phyloP scores from a whole-genome alignment of 2,113 vertebrate genomes.

The Seriola aureovittata region DNA sequence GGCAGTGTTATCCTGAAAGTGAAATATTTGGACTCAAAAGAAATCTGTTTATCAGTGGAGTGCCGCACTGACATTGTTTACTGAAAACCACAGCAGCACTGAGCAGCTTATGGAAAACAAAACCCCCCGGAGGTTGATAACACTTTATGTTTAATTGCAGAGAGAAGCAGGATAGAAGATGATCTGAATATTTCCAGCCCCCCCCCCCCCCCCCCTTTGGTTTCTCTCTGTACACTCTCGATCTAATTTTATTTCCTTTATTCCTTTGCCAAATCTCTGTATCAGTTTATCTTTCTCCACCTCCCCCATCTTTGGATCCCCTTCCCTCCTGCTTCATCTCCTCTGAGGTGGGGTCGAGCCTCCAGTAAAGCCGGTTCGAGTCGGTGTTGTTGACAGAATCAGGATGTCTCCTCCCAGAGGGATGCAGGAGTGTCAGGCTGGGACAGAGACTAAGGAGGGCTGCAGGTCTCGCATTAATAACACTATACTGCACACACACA shows the following conservation, averaged over 20 bases:
- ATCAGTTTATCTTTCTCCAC: conserved; percentile 36
- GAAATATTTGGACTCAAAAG: conserved; percentile 61
- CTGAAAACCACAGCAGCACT: conserved; percentile 31
- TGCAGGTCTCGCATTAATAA: conserved; percentile 57
- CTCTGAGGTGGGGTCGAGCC: conserved; percentile 30
- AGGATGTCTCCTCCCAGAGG: conserved; percentile 68
- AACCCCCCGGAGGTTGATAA: conserved; percentile 28
- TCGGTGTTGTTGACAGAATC: conserved; percentile 68
- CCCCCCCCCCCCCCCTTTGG: neutral
- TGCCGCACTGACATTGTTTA: conserved; percentile 52
- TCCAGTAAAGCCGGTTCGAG: conserved; percentile 35
- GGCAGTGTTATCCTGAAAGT: conserved; percentile 57
- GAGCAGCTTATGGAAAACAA: conserved; percentile 36
- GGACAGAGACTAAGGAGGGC: conserved; percentile 49
- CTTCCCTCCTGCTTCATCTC: conserved; percentile 33
- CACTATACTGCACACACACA: conserved; percentile 19
- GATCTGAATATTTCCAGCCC: neutral
- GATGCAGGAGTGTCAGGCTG: conserved; percentile 54
- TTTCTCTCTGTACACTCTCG: neutral
- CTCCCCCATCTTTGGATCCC: conserved; percentile 41
- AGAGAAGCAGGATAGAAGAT: conserved; percentile 12
- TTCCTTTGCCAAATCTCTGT: conserved; percentile 34
- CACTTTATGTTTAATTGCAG: conserved; percentile 15
- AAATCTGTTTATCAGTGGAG: conserved; percentile 54
- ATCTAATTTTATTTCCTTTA: conserved; percentile 40